Conservation (phyloP, 2,888 invertebrate genomes). For the Aleiodes leptofemur region DNA sequence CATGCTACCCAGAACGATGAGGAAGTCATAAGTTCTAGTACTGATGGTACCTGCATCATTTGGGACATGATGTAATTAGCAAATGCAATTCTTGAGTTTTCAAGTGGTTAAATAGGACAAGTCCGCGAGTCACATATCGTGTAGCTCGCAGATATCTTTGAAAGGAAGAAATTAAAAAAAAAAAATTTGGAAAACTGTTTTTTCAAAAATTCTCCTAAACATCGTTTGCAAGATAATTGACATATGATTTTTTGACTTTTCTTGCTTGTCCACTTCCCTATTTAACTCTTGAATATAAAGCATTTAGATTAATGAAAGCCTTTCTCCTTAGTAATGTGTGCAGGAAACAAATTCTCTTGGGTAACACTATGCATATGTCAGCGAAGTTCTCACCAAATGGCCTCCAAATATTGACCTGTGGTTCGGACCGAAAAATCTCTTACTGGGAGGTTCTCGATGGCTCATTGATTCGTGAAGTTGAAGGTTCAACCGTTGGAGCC, state of each 20-base stretch:
- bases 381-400: slow-evolving; percentile 84
- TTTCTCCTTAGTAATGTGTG: slow-evolving; percentile 76
- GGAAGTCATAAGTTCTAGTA: slow-evolving; percentile 92
- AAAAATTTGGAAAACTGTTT: not conserved
- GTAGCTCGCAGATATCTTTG: too few species aligned
- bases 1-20: slow-evolving; percentile 86
- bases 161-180: not conserved
- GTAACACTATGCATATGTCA: slow-evolving; percentile 90
- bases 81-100: too few species aligned
- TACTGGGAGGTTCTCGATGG: slow-evolving; percentile 95
- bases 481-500: slow-evolving; percentile 87
- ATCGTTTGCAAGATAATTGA: too few species aligned
- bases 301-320: not conserved
- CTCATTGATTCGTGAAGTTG: slow-evolving; percentile 87
- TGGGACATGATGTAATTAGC: slow-evolving; percentile 88
- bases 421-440: slow-evolving; percentile 89
- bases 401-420: slow-evolving; percentile 88
- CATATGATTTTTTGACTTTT: too few species aligned
- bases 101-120: too few species aligned
- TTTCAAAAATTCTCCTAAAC: too few species aligned
- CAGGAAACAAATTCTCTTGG: slow-evolving; percentile 89
- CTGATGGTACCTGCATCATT: slow-evolving; percentile 94
- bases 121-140: too few species aligned
- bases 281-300: not conserved
- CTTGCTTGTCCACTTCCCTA: not conserved